A percentile compares a stretch with the other conserved stretches of the same genome.
These are phyloP conservation scores for Ephialtes manifestator DNA, from an alignment of 2,888 invertebrate species.

Conservation along the genomic window DNA sequence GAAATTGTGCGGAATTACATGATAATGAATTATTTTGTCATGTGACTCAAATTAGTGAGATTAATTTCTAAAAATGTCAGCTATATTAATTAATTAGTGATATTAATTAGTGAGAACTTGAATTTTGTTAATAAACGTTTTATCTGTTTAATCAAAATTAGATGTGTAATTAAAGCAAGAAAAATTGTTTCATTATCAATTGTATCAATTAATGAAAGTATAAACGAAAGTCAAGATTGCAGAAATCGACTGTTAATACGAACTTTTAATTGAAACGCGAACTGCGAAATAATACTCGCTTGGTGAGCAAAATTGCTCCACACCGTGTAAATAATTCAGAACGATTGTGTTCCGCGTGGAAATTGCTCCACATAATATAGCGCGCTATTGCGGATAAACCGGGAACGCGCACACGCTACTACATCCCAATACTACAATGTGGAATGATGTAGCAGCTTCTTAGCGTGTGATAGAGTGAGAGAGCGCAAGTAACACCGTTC, in stretches of 20 bases:
- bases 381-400: conserved; percentile 22
- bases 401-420: conserved; percentile 44
- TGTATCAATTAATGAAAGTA: neutral
- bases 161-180: neutral
- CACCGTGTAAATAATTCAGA: conserved; percentile 61
- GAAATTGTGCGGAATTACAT: too few relatives aligned
- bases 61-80: too few relatives aligned
- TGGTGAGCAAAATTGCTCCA: conserved; percentile 44
- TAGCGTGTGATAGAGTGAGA: conserved; percentile 73
- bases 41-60: too few relatives aligned
- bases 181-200: neutral
- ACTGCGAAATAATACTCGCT: conserved; percentile 28
- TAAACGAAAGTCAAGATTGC: conserved; percentile 52
- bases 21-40: too few relatives aligned
- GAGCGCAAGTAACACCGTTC: conserved; percentile 81
- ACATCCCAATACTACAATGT: conserved; percentile 69
- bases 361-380: conserved; percentile 61
- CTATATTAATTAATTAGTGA: too few relatives aligned
- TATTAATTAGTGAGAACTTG: too few relatives aligned
- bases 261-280: conserved; percentile 16
- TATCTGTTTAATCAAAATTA: too few relatives aligned
- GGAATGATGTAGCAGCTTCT: conserved; percentile 73
- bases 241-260: conserved; percentile 15
- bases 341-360: conserved; percentile 43
- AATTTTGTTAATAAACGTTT: too few relatives aligned